Conservation (phyloP, 53 echinoderm and acorn worm species). For the Luidia sarsii region DNA sequence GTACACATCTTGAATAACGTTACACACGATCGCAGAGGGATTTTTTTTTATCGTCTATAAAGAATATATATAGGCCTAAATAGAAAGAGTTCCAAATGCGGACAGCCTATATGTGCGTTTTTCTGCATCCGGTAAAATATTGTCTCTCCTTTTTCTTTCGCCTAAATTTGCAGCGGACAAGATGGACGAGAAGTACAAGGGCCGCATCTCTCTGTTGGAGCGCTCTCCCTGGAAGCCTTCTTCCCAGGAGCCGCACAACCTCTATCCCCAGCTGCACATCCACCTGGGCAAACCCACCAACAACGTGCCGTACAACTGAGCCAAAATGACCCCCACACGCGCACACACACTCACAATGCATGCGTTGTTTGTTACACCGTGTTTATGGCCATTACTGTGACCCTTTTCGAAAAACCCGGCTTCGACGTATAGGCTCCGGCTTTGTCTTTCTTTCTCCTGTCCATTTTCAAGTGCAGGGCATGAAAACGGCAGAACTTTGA, state of each 20-base stretch:
- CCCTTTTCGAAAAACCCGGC: no score
- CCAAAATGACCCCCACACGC: no score
- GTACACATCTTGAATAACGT: no score
- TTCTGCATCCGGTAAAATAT: neutral
- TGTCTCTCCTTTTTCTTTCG: neutral
- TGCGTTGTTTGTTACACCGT: no score
- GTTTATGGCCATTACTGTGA: no score
- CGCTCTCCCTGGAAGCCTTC: conserved; percentile 98
- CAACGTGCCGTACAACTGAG: conserved; percentile 41
- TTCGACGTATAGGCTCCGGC: no score
- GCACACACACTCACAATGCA: no score
- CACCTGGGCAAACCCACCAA: conserved; percentile 83
- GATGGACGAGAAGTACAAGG: conserved; percentile 87
- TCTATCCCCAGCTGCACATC: conserved; percentile 88
- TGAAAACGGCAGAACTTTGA: no score
- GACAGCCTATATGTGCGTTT: no score
- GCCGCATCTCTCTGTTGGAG: conserved; percentile 85
- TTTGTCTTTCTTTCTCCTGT: no score
- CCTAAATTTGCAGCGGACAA: conserved; percentile 75
- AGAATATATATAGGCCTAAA: neutral
- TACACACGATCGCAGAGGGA: neutral
- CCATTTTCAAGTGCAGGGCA: no score
- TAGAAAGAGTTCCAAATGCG: neutral
- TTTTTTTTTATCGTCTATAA: neutral
- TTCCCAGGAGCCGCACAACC: conserved; percentile 89